phyloP scores from a whole-genome alignment of 1,140 invertebrate species.

The Thaumatotibia leucotreta region DNA sequence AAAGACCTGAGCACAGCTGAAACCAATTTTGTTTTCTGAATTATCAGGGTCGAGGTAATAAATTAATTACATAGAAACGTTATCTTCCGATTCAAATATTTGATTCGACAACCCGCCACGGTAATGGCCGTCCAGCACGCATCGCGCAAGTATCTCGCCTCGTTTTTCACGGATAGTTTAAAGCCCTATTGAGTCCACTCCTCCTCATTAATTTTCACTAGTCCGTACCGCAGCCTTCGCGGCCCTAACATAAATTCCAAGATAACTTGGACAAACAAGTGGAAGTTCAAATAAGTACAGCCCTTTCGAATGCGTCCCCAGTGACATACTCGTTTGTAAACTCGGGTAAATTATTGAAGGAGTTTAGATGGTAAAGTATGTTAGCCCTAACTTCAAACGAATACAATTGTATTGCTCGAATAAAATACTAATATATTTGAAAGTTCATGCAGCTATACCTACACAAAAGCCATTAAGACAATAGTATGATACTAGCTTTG shows the following conservation, averaged over 20 bases:
- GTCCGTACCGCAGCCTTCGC: constrained; percentile 42
- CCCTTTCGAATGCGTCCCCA: constrained; percentile 55
- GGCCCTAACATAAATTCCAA: constrained; percentile 57
- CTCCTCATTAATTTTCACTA: constrained; percentile 60
- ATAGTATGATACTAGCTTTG: too few species aligned
- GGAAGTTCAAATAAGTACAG: constrained; percentile 59
- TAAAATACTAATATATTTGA: not conserved
- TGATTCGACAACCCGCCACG: not conserved
- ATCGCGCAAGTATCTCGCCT: not conserved
- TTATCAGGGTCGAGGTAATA: not conserved
- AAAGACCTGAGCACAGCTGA: too few species aligned
- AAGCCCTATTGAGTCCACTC: constrained; percentile 26
- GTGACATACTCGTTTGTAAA: constrained; percentile 42
- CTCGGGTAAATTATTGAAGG: constrained; percentile 34
- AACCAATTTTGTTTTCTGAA: too few species aligned
- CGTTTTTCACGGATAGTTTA: constrained; percentile 23
- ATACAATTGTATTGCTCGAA: not conserved
- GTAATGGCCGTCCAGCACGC: not conserved
- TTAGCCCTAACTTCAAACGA: not conserved
- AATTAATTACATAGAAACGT: not conserved
- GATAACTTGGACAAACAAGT: constrained; percentile 64
- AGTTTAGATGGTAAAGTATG: constrained; percentile 8
- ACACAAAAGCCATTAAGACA: too few species aligned
- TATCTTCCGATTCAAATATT: constrained; percentile 4
- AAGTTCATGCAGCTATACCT: too few species aligned